phyloP scores from a whole-genome alignment of 2,888 invertebrate species.

The Ophonus ardosiacus region DNA sequence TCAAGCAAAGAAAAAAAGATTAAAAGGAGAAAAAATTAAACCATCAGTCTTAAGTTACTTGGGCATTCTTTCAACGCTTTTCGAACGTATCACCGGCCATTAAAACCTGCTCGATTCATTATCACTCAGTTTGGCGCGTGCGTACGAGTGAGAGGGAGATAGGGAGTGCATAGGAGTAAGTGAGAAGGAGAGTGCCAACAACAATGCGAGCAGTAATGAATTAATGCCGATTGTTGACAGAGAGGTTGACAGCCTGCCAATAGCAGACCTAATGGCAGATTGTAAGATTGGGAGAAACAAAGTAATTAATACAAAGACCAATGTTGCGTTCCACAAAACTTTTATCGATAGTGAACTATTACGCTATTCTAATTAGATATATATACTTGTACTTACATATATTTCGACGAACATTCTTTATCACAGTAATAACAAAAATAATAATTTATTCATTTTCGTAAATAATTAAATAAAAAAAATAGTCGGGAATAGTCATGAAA shows the following conservation, averaged over 20 bases:
- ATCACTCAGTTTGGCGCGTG: conserved; percentile 28
- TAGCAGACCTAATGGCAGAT: background rate
- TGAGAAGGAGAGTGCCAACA: conserved; percentile 39
- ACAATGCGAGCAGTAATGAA: conserved; percentile 71
- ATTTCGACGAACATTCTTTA: too few relatives aligned
- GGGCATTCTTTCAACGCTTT: conserved; percentile 55
- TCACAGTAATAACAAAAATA: too few relatives aligned
- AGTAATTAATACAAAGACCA: background rate
- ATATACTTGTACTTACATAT: too few relatives aligned
- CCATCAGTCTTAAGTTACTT: conserved; percentile 57
- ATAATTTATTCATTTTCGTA: too few relatives aligned
- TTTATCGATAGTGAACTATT: too few relatives aligned
- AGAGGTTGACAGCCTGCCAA: conserved; percentile 21
- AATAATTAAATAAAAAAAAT: too few relatives aligned
- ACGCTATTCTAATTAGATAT: too few relatives aligned
- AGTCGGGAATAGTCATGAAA: too few relatives aligned
- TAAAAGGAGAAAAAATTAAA: conserved; percentile 55
- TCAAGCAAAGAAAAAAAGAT: conserved; percentile 50
- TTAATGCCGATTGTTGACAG: conserved; percentile 74
- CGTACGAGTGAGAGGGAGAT: background rate
- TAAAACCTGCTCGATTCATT: conserved; percentile 61
- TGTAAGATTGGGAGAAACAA: background rate
- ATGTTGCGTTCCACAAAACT: too few relatives aligned
- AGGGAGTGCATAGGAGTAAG: background rate
- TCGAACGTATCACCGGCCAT: conserved; percentile 58